phyloP scores from a whole-genome alignment of 2,888 invertebrate genomes.

The Drosophila putrida region DNA sequence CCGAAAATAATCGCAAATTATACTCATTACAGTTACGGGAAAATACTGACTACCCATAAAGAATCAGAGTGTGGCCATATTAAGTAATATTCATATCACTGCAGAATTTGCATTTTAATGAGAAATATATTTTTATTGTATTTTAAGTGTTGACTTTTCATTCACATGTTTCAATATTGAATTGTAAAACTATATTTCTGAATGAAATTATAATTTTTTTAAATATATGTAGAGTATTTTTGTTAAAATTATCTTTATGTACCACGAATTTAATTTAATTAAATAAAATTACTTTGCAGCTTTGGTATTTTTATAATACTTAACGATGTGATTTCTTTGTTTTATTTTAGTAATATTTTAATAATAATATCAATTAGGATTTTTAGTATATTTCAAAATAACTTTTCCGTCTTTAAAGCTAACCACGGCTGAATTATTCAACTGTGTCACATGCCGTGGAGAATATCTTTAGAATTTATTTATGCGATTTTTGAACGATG shows the following conservation, averaged over 20 bases:
- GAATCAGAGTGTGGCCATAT: background rate
- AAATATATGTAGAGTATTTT: too few species aligned
- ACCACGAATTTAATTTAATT: too few species aligned
- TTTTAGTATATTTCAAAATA: background rate
- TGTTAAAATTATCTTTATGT: too few species aligned
- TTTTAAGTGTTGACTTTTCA: background rate
- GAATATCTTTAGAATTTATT: conserved; percentile 38
- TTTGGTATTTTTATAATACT: background rate
- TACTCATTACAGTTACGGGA: conserved; percentile 8
- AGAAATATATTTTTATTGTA: background rate
- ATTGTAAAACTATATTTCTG: background rate
- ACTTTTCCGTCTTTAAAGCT: background rate
- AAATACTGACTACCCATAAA: conserved; percentile 6
- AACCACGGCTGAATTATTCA: background rate
- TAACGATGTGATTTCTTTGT: background rate
- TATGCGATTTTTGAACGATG: conserved; percentile 34
- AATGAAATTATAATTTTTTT: background rate
- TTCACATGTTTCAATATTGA: background rate
- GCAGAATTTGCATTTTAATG: conserved; percentile 6
- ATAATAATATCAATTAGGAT: background rate
- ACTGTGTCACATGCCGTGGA: conserved; percentile 16
- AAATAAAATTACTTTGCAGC: too few species aligned
- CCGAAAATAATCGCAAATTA: conserved; percentile 29
- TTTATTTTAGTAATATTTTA: background rate
- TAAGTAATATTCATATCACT: background rate